Evolutionary conservation across 2,888 invertebrate species (phyloP), one percentile per base, ranked within the genome.

Genomic region (Macrophya annulata): DNA sequence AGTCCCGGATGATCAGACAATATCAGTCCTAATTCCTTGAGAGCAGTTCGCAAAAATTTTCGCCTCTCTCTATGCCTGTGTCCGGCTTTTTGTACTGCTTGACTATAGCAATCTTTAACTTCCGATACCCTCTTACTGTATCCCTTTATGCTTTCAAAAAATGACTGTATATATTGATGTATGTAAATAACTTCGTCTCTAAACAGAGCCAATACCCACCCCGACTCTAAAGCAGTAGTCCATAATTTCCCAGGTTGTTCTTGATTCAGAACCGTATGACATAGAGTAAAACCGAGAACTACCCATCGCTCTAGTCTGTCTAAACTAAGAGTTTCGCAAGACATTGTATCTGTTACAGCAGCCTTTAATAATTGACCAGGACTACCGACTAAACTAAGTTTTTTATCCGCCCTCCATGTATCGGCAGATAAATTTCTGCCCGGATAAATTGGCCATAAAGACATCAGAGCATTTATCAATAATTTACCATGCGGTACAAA

Each of bases 1-100:
- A 99, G 94, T 0, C 99, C 99, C 4, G 99, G 99, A 93, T 99
- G 99, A 94, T 99, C 99, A 21, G 99, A 98, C 92, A 99, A 96
- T 90, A 99, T 98, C 3, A 99, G 95, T 0, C 98, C 98, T 86
- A 99, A 94, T 93, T 99, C 99, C 92, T 99, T 98, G 31, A 99
- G 94, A 2, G 99, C 98, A 3, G 98, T 98, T 85, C 99, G 96
- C 86, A 99, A 94, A 93, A 99, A 99, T 94, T 99, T 99, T 89
- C 99, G 95, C 84, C 99, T 95, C 92, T 99, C 99, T 87, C 99
- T 95, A 93, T 99, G 99, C 91, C 98, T 96, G 86, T 97, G 96
- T 0, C 98, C 97, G 92, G 99, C 98, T 92, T 98, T 98, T 90
- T 98, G 98, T 9, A 98, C 96, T 0, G 99, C 98, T 91, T 97